Base-by-base conservation (phyloP, 2,888 invertebrate genomes). In the Himalopsyche japonica region DNA sequence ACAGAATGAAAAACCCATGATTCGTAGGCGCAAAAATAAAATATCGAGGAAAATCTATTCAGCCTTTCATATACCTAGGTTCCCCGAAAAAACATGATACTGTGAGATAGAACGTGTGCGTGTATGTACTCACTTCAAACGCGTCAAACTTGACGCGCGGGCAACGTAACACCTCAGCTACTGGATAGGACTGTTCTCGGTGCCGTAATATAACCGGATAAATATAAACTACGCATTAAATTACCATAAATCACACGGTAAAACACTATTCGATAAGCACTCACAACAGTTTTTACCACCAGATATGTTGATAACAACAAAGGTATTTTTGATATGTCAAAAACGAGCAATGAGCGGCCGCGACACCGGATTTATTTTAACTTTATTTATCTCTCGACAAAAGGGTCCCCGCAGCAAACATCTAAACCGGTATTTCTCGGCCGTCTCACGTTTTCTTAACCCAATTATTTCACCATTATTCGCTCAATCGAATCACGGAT, bases 341-440 rank as follows among this genome's bases (percentile, higher is more conserved):
- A 91, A 91, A 90, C 90, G 91, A 90, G 89, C 89, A 88, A 90
- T 90, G 91, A 70, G 70, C 91, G 91, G 91, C 91, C 88, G 88
- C 89, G 89, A 79, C 37, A 82, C 84, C 81, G 84, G 86, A 80
- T 37, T 91, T 90, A 90, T 91, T 92, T 57, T 92, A 92, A 92
- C 92, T 92, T 90, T 92, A 92, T 92, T 92, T 92, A 91, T 92
- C 91, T 90, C 90, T 90, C 89, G 91, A 92, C 91, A 92, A 92
- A 91, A 92, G 92, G 92, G 90, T 90, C 89, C 90, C 90, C 90
- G 90, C 91, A 90, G 90, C 90, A 90, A 90, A 89, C 90, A 91
- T 91, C 91, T 89, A 90, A 90, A 91, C 90, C 90, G 91, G 91
- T 20, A 89, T 90, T 90, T 89, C 90, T 90, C 90, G 89, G 91